These are phyloP conservation scores for Mobula birostris DNA, from an alignment of 2,113 vertebrate genomes.

Conservation along the genomic window DNA sequence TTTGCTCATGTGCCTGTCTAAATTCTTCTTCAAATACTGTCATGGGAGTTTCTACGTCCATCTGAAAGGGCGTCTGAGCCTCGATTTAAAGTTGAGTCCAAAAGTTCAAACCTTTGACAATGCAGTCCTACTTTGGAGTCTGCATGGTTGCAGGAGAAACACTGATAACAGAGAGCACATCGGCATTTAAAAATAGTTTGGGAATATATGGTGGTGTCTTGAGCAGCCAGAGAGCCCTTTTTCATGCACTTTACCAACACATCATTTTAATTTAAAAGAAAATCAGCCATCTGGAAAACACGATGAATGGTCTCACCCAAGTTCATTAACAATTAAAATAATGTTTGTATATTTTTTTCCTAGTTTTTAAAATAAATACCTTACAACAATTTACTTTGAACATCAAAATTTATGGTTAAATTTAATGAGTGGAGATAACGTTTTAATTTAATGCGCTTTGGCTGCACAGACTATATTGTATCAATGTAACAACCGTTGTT, in stretches of 20 bases:
- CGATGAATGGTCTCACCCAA: neutral
- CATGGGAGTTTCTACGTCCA: neutral
- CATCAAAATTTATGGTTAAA: neutral
- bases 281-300: neutral
- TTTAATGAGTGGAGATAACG: constrained; percentile 12
- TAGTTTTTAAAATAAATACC: neutral
- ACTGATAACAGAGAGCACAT: neutral
- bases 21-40: neutral
- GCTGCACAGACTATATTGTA: neutral
- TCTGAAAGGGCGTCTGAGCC: neutral
- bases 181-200: neutral
- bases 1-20: too few species aligned
- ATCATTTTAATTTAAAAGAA: neutral
- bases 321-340: constrained; percentile 1
- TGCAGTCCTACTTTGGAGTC: neutral
- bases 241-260: neutral
- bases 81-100: neutral
- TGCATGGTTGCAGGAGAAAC: neutral
- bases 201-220: neutral
- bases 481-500: neutral
- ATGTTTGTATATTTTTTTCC: neutral
- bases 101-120: neutral
- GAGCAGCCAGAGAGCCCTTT: neutral
- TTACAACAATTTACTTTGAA: constrained; percentile 12
- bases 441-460: neutral